Percentiles rank a stretch among this genome's conserved stretches.
Evolutionary conservation across 2,888 invertebrate species (phyloP).

Genomic region (Stenodema calcarata): DNA sequence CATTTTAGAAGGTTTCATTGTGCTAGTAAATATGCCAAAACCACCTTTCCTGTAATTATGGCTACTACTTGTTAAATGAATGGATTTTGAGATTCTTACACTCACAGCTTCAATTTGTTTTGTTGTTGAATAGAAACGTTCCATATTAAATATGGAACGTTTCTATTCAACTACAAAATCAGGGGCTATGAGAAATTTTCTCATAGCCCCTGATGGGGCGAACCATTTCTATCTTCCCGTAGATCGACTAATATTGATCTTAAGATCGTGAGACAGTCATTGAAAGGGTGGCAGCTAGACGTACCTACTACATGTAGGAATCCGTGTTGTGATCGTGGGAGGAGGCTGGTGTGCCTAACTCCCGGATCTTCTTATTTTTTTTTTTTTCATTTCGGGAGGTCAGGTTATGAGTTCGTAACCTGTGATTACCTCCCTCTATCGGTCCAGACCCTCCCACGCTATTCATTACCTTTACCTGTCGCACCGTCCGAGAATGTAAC

Average conservation of each 20-base stretch:
- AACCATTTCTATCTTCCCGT: no score
- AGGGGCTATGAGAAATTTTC: no score
- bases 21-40: no score
- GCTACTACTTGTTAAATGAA: no score
- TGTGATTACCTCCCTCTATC: conserved; percentile 3
- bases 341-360: not conserved
- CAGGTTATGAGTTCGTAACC: conserved; percentile 23
- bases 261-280: conserved; percentile 28
- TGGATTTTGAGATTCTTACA: no score
- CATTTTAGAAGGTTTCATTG: no score
- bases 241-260: conserved; percentile 1
- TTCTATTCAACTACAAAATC: no score
- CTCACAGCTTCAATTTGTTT: no score
- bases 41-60: no score
- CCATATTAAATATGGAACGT: no score
- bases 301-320: not conserved
- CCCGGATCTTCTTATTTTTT: not conserved
- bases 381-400: not conserved
- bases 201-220: no score
- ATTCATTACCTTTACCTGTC: conserved; percentile 3
- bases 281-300: not conserved
- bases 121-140: no score
- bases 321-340: not conserved
- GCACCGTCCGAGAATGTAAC: not conserved
- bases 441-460: conserved; percentile 1